A percentile compares a stretch with the other conserved stretches of the same genome.
Evolutionary conservation across 2,888 invertebrate genomes (phyloP).

Genomic region (Boloria selene): DNA sequence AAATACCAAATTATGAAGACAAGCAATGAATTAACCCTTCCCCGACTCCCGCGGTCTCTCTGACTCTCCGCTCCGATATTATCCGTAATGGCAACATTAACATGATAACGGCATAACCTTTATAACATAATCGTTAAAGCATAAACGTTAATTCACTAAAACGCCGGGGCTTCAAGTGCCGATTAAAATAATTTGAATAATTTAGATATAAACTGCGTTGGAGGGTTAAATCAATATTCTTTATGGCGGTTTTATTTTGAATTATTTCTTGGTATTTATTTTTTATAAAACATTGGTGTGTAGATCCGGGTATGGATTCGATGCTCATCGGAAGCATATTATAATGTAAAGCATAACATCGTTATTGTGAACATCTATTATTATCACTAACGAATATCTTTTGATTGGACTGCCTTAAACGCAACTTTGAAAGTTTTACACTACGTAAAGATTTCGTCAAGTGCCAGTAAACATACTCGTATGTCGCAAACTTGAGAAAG

Average conservation of each 20-base stretch:
- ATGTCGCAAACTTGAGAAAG: no score
- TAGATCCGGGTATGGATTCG: no score
- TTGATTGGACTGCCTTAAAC: no score
- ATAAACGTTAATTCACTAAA: conserved; percentile 33
- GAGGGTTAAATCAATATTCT: conserved; percentile 27
- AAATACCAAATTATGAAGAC: conserved; percentile 26
- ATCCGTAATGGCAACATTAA: conserved; percentile 54
- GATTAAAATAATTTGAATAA: conserved; percentile 30
- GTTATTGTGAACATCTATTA: no score
- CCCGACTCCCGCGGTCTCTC: conserved; percentile 20
- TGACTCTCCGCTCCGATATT: conserved; percentile 22
- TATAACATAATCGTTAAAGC: conserved; percentile 46
- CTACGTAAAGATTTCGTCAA: no score
- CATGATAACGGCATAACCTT: conserved; percentile 55
- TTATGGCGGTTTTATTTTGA: not conserved
- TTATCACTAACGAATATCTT: no score
- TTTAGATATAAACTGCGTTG: conserved; percentile 26
- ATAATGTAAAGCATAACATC: no score
- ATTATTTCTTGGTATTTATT: not conserved
- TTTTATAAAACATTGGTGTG: no score
- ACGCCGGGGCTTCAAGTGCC: conserved; percentile 21
- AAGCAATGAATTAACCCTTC: conserved; percentile 50
- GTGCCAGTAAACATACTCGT: no score
- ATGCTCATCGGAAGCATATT: no score
- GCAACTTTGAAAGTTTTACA: no score